Evolutionary conservation across 2,797 vertebrate genomes (phyloP).

Genomic region (Hozukius guyotensis): DNA sequence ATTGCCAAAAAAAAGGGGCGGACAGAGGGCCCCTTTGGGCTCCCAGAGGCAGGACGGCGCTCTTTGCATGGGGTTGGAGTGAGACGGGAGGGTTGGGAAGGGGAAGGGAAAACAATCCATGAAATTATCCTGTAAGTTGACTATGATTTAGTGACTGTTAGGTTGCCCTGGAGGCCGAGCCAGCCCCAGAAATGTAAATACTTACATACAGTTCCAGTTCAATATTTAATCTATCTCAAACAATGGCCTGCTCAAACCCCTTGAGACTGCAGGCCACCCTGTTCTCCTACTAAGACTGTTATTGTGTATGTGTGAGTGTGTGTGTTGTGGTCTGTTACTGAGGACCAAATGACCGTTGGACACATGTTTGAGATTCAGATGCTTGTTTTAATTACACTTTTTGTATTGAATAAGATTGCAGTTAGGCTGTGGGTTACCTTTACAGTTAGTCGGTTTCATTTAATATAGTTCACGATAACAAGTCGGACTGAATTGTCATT

Average conservation of each 20-base stretch:
- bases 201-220: slow-evolving; percentile 63
- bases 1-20: slow-evolving; percentile 41
- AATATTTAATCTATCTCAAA: slow-evolving; percentile 65
- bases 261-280: slow-evolving; percentile 8
- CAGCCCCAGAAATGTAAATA: slow-evolving; percentile 59
- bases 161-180: slow-evolving; percentile 38
- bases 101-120: slow-evolving; percentile 39
- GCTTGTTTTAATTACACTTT: background rate
- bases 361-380: background rate
- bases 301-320: background rate
- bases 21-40: slow-evolving; percentile 6
- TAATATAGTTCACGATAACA: no score
- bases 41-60: background rate
- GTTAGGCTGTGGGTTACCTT: background rate
- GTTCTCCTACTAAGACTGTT: background rate
- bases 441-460: background rate
- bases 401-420: background rate
- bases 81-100: background rate
- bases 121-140: slow-evolving; percentile 50
- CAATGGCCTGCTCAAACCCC: slow-evolving; percentile 29
- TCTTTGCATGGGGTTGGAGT: slow-evolving; percentile 44
- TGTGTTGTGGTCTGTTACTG: background rate
- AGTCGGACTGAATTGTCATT: no score
- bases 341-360: background rate
- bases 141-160: slow-evolving; percentile 62